Base-by-base conservation (phyloP, 2,888 invertebrate species). In the Orchesellides sinensis region DNA sequence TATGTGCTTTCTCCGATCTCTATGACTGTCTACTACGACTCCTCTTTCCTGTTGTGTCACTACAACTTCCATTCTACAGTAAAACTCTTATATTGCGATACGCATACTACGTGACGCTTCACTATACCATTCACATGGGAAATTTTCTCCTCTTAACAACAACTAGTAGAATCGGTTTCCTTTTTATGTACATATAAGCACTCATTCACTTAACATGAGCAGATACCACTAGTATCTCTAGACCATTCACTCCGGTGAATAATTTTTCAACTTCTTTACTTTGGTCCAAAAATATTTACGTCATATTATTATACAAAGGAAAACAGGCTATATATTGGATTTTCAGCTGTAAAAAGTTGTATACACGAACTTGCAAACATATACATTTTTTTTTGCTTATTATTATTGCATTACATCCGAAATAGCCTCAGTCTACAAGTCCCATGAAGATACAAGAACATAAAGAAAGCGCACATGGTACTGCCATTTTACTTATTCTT, bases 351-450 rank as follows among this genome's bases (percentile, higher is more conserved):
- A 49, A 54, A 72, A 40, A 65, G 52, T 14, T 29, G n/a, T 2
- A 59, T 27, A 77, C 49, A 54, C n/a, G n/a, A 19, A 21, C 69
- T 40, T 52, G 63, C 47, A 69, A 35, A 40, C 49, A 52, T 54
- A 49, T 23, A 59, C 59, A 29, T 59, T n/a, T n/a, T n/a, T n/a
- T n/a, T n/a, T 17, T 27, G 54, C 25, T 59, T 61, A 74, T 81
- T 81, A 81, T 81, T 81, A 81, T 81, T 81, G 35, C 81, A 73
- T 81, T 81, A 73, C 52, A 56, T 68, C 29, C 49, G 29, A 63
- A 68, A 74, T 65, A 65, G 49, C 59, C 78, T 69, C 69, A 49
- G 68, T 40, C 27, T 52, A 61, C 61, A 68, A 61, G 68, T 78
- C 69, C 78, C 78, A 69, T 47, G 68, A 70, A 40, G 14, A 63